Evolutionary conservation across 2,888 invertebrate species (phyloP).

Genomic region (Rhaphigaster nebulosa): DNA sequence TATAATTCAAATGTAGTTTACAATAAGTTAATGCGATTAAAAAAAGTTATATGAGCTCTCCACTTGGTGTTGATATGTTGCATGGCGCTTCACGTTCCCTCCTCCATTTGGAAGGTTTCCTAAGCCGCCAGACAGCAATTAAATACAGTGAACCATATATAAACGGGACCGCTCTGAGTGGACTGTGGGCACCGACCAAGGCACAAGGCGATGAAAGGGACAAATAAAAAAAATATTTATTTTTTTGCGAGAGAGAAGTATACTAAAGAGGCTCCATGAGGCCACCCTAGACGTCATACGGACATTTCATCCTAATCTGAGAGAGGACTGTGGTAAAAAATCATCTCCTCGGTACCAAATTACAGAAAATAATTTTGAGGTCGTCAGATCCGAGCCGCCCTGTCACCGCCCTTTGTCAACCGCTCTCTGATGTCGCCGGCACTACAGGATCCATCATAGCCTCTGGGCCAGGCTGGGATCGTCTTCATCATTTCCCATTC

Average conservation of each 20-base stretch:
- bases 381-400: background rate
- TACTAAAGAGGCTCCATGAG: background rate
- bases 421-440: background rate
- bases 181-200: too few species aligned
- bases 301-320: slow-evolving; percentile 8
- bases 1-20: too few species aligned
- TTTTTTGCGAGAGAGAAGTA: slow-evolving; percentile 1
- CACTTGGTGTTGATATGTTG: background rate
- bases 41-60: too few species aligned
- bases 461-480: background rate
- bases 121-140: background rate
- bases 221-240: background rate
- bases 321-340: background rate
- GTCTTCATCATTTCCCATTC: background rate
- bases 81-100: background rate
- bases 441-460: background rate
- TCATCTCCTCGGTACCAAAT: background rate
- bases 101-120: background rate
- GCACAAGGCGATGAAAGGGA: background rate
- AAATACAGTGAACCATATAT: background rate
- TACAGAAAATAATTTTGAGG: background rate
- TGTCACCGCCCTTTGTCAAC: slow-evolving; percentile 8
- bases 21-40: too few species aligned
- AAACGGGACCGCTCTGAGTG: background rate
- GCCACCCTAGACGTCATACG: slow-evolving; percentile 25